Conservation (phyloP, 2,113 vertebrate species). For the Trematomus loennbergii region DNA sequence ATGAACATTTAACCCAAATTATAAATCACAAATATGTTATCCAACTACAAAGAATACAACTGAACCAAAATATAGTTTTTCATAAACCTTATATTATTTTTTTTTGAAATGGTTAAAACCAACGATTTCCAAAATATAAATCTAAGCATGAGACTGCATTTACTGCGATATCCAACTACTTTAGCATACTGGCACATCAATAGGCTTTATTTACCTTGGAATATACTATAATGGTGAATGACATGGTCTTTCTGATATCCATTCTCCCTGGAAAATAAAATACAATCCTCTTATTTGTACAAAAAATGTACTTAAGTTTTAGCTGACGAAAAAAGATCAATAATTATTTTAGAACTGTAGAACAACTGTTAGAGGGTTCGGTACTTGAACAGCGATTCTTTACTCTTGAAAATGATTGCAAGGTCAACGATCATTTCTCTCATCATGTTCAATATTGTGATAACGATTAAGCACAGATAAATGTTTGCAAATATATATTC, state of each 20-base stretch:
- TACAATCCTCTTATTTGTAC: constrained; percentile 1
- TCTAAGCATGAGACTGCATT: too few relatives aligned
- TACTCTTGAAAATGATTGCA: constrained; percentile 14
- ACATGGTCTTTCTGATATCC: background rate
- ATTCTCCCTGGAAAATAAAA: background rate
- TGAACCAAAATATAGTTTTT: background rate
- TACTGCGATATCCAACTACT: too few relatives aligned
- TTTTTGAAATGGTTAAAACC: background rate
- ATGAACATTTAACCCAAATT: background rate
- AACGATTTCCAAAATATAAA: background rate
- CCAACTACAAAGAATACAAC: background rate
- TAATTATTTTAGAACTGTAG: constrained; percentile 12
- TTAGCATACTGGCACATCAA: background rate
- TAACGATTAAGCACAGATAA: constrained; percentile 17
- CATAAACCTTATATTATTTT: background rate
- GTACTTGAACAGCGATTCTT: constrained; percentile 13
- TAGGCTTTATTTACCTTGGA: background rate
- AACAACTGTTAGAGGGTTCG: constrained; percentile 8
- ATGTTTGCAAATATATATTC: constrained; percentile 45
- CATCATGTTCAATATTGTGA: constrained; percentile 14
- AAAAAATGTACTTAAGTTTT: background rate
- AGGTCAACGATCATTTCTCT: constrained; percentile 22
- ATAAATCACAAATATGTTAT: background rate
- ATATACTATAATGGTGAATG: background rate
- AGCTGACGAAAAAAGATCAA: background rate